Percentiles rank a stretch among this genome's conserved stretches.
Evolutionary conservation across 2,888 invertebrate species (phyloP).

Genomic region (Gasteruption jaculator): DNA sequence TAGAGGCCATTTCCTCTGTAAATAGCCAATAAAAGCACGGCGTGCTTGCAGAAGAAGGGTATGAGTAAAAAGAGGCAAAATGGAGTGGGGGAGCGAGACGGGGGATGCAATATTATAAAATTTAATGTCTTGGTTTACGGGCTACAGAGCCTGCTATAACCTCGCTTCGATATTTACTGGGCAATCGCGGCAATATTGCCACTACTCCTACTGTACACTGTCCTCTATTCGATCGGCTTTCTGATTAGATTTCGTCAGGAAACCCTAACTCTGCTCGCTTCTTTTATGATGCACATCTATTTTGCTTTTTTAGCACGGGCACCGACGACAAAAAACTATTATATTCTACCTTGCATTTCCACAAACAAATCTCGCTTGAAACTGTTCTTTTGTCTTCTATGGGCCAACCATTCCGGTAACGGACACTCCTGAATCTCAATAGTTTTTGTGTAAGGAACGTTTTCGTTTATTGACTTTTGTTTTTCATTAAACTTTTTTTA

Average conservation of each 20-base stretch:
- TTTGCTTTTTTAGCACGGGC: no score
- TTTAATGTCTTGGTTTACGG: slow-evolving; percentile 52
- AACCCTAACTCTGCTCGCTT: no score
- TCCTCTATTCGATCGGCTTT: slow-evolving; percentile 15
- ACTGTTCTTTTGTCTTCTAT: no score
- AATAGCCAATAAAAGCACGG: slow-evolving; percentile 51
- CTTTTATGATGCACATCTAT: no score
- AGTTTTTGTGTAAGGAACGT: no score
- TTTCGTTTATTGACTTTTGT: no score
- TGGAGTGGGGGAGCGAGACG: slow-evolving; percentile 16
- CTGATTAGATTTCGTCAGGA: slow-evolving; percentile 5
- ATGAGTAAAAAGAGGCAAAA: slow-evolving; percentile 11
- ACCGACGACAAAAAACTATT: no score
- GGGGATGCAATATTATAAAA: slow-evolving; percentile 50
- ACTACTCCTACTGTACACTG: slow-evolving; percentile 17
- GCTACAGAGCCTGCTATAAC: slow-evolving; percentile 45
- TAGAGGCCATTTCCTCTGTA: slow-evolving; percentile 51
- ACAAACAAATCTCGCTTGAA: no score
- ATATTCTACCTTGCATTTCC: no score
- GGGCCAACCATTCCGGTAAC: no score
- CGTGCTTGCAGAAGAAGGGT: slow-evolving; percentile 25
- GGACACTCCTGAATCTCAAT: no score
- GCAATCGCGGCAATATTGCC: slow-evolving; percentile 42
- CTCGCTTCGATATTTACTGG: slow-evolving; percentile 46
- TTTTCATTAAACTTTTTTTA: no score